These are phyloP conservation scores for Dermochelys coriacea DNA, from an alignment of 2,797 vertebrate genomes.

Conservation along the genomic window DNA sequence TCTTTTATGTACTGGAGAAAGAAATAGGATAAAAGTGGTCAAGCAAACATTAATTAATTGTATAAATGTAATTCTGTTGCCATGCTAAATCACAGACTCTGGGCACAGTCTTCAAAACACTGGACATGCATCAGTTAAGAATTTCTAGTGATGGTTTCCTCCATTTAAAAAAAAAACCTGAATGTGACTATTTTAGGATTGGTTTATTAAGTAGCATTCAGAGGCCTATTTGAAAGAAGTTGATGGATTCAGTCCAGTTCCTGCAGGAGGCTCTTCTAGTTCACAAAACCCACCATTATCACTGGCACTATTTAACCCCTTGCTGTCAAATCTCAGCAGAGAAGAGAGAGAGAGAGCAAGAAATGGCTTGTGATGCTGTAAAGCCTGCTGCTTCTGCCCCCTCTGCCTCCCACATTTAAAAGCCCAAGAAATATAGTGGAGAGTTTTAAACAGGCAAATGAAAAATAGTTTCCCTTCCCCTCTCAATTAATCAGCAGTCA, in stretches of 20 bases:
- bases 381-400: neutral
- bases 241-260: neutral
- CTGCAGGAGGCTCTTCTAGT: neutral
- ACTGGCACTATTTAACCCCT: neutral
- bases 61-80: slow-evolving; percentile 82
- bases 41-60: slow-evolving; percentile 86
- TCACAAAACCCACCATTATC: neutral
- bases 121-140: slow-evolving; percentile 29
- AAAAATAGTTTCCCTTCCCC: neutral
- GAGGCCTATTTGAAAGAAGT: neutral
- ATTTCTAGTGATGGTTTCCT: slow-evolving; percentile 44
- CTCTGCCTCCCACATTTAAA: neutral
- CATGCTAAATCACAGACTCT: slow-evolving; percentile 76
- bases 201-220: slow-evolving; percentile 19
- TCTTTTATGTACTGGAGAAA: slow-evolving; percentile 84
- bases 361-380: neutral
- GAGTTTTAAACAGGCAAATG: neutral
- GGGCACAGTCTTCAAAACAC: slow-evolving; percentile 38
- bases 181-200: slow-evolving; percentile 42
- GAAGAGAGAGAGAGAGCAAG: neutral
- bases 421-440: neutral
- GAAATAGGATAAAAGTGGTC: slow-evolving; percentile 87
- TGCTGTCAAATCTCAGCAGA: neutral
- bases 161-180: slow-evolving; percentile 18
- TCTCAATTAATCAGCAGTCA: neutral